phyloP scores from a whole-genome alignment of 1,140 invertebrate genomes.

The Brachionus paranguensis region DNA sequence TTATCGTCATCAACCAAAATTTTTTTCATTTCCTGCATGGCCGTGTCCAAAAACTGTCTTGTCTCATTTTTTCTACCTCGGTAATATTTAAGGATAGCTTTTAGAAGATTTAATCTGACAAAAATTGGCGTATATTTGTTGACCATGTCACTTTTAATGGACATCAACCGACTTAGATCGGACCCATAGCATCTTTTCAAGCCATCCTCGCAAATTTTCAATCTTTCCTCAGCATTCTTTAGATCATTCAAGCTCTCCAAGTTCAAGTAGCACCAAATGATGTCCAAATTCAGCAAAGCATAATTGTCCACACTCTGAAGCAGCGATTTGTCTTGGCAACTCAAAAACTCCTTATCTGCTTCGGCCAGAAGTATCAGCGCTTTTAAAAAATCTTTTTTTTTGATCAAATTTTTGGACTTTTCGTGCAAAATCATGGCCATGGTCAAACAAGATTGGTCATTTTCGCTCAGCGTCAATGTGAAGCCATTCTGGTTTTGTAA shows the following conservation, averaged over 20 bases:
- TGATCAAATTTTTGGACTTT: slow-evolving; percentile 65
- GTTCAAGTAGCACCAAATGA: slow-evolving; percentile 75
- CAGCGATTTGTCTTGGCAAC: neutral
- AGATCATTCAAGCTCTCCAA: slow-evolving; percentile 65
- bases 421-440: slow-evolving; percentile 71
- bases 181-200: slow-evolving; percentile 67
- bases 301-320: slow-evolving; percentile 66
- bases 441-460: slow-evolving; percentile 55
- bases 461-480: neutral
- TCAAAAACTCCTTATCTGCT: slow-evolving; percentile 66
- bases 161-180: slow-evolving; percentile 64
- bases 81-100: slow-evolving; percentile 26
- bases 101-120: slow-evolving; percentile 13
- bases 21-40: slow-evolving; percentile 12
- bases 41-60: neutral
- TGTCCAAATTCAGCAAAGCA: slow-evolving; percentile 71
- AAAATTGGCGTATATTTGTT: slow-evolving; percentile 27
- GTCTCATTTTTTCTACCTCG: neutral
- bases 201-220: slow-evolving; percentile 63
- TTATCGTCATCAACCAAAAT: slow-evolving; percentile 36
- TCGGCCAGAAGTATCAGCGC: slow-evolving; percentile 68
- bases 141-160: slow-evolving; percentile 57
- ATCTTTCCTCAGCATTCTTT: slow-evolving; percentile 62
- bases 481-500: slow-evolving; percentile 28
- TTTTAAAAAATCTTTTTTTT: slow-evolving; percentile 63